A percentile compares a stretch with the other conserved stretches of the same genome.
phyloP scores from a whole-genome alignment of 2,888 invertebrate species.

The Sinopyrophorus schimmeli region DNA sequence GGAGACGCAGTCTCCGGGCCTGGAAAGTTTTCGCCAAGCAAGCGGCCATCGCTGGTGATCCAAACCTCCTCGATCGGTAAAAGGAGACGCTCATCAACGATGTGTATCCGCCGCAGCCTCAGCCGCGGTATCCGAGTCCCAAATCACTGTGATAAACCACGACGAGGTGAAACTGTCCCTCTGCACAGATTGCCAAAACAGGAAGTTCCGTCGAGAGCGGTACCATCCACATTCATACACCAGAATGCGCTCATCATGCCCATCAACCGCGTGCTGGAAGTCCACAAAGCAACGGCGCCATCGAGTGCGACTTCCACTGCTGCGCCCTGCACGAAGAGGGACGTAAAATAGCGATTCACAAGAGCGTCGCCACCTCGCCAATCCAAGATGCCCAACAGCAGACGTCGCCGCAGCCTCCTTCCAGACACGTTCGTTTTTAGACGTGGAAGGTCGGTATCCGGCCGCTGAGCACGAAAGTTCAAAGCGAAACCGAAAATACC shows the following conservation, averaged over 20 bases:
- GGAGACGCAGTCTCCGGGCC: constrained; percentile 60
- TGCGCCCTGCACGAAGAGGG: constrained; percentile 94
- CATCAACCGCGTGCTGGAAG: constrained; percentile 68
- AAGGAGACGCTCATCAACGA: constrained; percentile 65
- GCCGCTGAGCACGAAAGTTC: constrained; percentile 78
- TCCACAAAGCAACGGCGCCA: constrained; percentile 62
- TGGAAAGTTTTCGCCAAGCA: constrained; percentile 62
- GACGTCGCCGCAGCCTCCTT: constrained; percentile 59
- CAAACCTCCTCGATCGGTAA: constrained; percentile 66
- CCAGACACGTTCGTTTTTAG: constrained; percentile 85
- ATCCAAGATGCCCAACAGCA: constrained; percentile 75
- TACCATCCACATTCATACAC: constrained; percentile 79
- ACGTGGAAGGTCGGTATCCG: constrained; percentile 65
- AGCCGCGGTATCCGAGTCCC: constrained; percentile 63
- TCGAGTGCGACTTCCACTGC: constrained; percentile 94
- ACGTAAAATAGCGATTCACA: constrained; percentile 87
- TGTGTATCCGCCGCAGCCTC: constrained; percentile 47
- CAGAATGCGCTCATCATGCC: constrained; percentile 76
- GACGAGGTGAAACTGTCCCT: constrained; percentile 68
- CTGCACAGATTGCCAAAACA: constrained; percentile 59
- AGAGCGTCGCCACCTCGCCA: constrained; percentile 90
- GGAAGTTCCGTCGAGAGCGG: constrained; percentile 71
- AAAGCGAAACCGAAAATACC: constrained; percentile 92
- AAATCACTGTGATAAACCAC: constrained; percentile 93
- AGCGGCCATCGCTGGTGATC: constrained; percentile 73